Base-by-base conservation (phyloP, 1,140 invertebrate species). In the Armadillidium nasatum region DNA sequence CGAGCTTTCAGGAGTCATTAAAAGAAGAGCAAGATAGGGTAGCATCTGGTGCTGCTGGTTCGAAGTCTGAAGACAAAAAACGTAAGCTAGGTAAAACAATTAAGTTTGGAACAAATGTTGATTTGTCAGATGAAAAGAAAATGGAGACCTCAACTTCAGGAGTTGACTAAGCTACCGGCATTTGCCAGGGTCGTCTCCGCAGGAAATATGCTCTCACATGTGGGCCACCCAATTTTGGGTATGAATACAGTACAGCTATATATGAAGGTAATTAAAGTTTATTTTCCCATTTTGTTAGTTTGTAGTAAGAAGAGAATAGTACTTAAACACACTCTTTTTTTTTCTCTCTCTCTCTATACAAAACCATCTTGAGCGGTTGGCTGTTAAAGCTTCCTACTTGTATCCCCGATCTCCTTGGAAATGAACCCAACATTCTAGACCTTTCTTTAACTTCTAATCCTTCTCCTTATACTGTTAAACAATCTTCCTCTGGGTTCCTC, bases 231-330 rank as follows among this genome's bases (percentile, higher is more conserved):
- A 11, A 98, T 99, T 82, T 88, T 98, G 70, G 98, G 98, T 74
- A 99, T 99, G 96, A 99, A 99, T 85, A 98, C 97, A 0, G 96
- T 99, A 70, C 97, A 99, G 84, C 87, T 99, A 10, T 99, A 99
- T 84, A 99, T 99, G 97, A 99, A 99, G 87, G 88, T 88, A 83
- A 79, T 50, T n/a, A n/a, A n/a, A n/a, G n/a, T n/a, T n/a, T n/a
- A n/a, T n/a, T n/a, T n/a, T n/a, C n/a, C n/a, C n/a, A n/a, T n/a
- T n/a, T n/a, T n/a, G n/a, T n/a, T n/a, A n/a, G n/a, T n/a, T n/a
- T n/a, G n/a, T n/a, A n/a, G n/a, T n/a, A n/a, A n/a, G n/a, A n/a
- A n/a, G n/a, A n/a, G n/a, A n/a, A n/a, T n/a, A n/a, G n/a, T n/a
- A n/a, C n/a, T n/a, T n/a, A n/a, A n/a, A n/a, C n/a, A n/a, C n/a